Evolutionary conservation across 2,113 vertebrate species (phyloP), one percentile per base, ranked within the genome.

Genomic region (Alligator sinensis): DNA sequence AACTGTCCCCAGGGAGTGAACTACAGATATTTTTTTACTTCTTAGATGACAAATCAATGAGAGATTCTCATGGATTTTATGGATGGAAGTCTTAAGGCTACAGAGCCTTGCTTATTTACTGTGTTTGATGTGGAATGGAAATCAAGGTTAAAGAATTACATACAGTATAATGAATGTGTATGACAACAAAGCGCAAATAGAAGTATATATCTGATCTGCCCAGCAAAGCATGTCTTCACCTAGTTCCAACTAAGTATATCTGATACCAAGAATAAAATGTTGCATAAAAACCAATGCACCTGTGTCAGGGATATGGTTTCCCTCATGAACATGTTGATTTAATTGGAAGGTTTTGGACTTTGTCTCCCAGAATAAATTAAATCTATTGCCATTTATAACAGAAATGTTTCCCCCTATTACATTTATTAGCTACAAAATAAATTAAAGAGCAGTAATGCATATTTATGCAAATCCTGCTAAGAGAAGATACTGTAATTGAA

Each of bases 21-120:
- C 22, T 75, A 8, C 6, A 75, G 15, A 85, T 70, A 25, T 59
- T 47, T 83, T 75, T 91, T 77, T 87, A 64, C 59, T 82, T 30
- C 55, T 77, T n/a, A 0, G 0, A 13, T 64, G 38, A 38, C 22
- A 77, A 11, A 77, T 89, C 80, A 63, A 2, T 80, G 74, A 4
- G 59, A 22, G 18, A 63, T 61, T 87, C 89, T 63, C 0, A 1
- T 12, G n/a, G 70, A 76, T 92, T 95, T 86, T 88, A 38, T 82
- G 54, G 78, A 81, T 87, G 27, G 72, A 34, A 82, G 64, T 78
- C 81, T 90, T 38, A 30, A 34, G 30, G 38, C 24, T 84, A 12
- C 5, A 77, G 19, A 0, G 0, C 30, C 34, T 87, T 82, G 72
- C 87, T 88, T 85, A 4, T 89, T 85, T 89, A 47, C 38, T 21